Conservation (phyloP, 2,888 invertebrate species). For the Drosophila percnosoma region DNA sequence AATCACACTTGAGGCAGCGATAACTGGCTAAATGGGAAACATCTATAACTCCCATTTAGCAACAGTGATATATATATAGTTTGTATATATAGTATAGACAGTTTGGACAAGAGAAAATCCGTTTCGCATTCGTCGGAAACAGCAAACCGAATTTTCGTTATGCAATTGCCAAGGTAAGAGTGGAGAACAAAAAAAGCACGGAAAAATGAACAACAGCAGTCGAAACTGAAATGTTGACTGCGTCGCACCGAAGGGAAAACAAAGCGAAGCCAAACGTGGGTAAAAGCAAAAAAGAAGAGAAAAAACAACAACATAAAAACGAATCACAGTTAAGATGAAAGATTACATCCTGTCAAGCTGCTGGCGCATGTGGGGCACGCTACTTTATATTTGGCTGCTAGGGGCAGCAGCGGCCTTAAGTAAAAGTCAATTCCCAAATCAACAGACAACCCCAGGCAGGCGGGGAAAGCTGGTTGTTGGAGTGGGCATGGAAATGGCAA, state of each 20-base stretch:
- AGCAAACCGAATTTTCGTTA: slow-evolving; percentile 7
- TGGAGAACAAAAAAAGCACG: neutral
- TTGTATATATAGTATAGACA: neutral
- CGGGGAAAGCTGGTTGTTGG: slow-evolving; percentile 7
- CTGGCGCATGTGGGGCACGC: slow-evolving; percentile 21
- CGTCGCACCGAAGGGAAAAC: slow-evolving; percentile 13
- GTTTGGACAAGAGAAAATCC: slow-evolving; percentile 10
- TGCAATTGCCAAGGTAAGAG: slow-evolving; percentile 28
- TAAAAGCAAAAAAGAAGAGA: neutral
- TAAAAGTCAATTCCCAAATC: slow-evolving; percentile 78
- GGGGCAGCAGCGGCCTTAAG: slow-evolving; percentile 37
- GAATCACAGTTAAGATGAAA: slow-evolving; percentile 74
- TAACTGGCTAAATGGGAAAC: slow-evolving; percentile 1
- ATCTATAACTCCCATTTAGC: slow-evolving; percentile 12
- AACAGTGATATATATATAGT: neutral
- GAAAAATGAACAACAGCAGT: slow-evolving; percentile 1
- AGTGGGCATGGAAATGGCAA: neutral
- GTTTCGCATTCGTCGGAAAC: slow-evolving; percentile 11
- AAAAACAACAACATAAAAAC: slow-evolving; percentile 3
- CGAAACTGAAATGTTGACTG: slow-evolving; percentile 15
- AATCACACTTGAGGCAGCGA: neutral
- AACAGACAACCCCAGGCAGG: slow-evolving; percentile 33
- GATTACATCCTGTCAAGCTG: slow-evolving; percentile 67
- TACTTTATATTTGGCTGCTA: slow-evolving; percentile 1
- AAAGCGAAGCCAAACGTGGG: slow-evolving; percentile 18